Conservation (phyloP, 2,113 vertebrate species). For the Tragelaphus buxtoni region DNA sequence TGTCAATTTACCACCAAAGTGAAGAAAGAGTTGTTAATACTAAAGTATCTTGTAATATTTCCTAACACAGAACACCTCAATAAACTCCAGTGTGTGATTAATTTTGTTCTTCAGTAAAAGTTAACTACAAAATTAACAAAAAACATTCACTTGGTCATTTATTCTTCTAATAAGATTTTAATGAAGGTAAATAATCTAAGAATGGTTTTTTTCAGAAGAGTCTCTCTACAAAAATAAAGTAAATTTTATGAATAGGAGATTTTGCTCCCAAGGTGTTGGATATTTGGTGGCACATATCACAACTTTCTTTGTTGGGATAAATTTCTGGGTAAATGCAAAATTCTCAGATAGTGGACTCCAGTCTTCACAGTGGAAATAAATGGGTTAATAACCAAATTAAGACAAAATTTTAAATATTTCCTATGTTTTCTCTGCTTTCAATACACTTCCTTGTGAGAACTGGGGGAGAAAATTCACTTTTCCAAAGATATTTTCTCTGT, state of each 20-base stretch:
- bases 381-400: not conserved
- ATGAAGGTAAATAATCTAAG: conserved; percentile 36
- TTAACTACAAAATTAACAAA: conserved; percentile 37
- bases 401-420: not conserved
- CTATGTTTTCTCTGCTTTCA: not conserved
- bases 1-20: not conserved
- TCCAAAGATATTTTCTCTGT: not conserved
- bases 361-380: not conserved
- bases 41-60: not conserved
- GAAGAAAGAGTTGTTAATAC: not conserved
- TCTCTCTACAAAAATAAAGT: not conserved
- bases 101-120: conserved; percentile 15
- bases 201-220: not conserved
- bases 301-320: not conserved
- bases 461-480: not conserved
- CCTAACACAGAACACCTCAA: not conserved
- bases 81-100: not conserved
- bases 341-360: not conserved
- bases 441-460: not conserved
- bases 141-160: not conserved
- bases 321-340: not conserved
- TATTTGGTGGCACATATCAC: not conserved
- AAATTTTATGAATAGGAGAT: not conserved
- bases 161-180: conserved; percentile 29
- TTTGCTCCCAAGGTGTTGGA: not conserved